Percentiles rank a stretch among this genome's conserved stretches.
Conservation (phyloP, 2,888 invertebrate genomes). For the Amphimallon solstitiale region DNA sequence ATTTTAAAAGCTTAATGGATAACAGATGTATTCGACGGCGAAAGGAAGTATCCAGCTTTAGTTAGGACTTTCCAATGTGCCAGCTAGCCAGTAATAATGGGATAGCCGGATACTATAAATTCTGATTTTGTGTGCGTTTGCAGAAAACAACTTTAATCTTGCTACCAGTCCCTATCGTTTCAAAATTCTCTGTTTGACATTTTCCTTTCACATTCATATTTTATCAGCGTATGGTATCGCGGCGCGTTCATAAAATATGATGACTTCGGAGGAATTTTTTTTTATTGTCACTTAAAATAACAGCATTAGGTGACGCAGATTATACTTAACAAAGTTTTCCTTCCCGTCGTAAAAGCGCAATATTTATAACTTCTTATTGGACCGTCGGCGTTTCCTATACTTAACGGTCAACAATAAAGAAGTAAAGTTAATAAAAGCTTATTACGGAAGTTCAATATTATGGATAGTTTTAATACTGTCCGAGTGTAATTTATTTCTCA, state of each 20-base stretch:
- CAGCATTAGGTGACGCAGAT: conserved; percentile 6
- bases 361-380: conserved; percentile 30
- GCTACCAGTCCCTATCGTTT: conserved; percentile 16
- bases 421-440: conserved; percentile 23
- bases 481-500: neutral
- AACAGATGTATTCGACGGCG: conserved; percentile 53
- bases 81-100: conserved; percentile 45
- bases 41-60: conserved; percentile 50
- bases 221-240: conserved; percentile 14
- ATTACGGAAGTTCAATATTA: neutral
- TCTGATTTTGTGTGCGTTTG: conserved; percentile 42
- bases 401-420: conserved; percentile 11
- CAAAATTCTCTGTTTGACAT: conserved; percentile 13
- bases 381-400: conserved; percentile 15
- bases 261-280: conserved; percentile 21
- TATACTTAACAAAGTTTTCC: conserved; percentile 23
- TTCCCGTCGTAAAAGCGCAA: conserved; percentile 10
- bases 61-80: conserved; percentile 42
- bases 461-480: conserved; percentile 6
- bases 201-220: conserved; percentile 25
- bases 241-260: conserved; percentile 18
- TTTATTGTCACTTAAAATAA: conserved; percentile 24
- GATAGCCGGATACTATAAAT: conserved; percentile 49
- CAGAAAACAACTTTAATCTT: conserved; percentile 44
- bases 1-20: conserved; percentile 51